Base-by-base conservation (phyloP, 64 coral and sea anemone species). In the Porites lutea region DNA sequence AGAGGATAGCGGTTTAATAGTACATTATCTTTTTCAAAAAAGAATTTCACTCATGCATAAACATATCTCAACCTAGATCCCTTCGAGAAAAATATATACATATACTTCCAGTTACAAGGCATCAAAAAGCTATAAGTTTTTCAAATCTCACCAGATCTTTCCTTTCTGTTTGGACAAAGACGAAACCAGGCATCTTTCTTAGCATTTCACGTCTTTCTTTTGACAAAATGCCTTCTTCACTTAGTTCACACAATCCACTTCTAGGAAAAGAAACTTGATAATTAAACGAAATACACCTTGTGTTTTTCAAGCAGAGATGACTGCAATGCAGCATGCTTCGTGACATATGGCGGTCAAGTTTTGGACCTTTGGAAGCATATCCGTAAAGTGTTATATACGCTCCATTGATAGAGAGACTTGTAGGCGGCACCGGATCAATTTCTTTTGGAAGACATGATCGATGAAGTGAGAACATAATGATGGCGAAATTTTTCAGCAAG, bases 111-210 rank as follows among this genome's bases (percentile, higher is more conserved):
- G 27, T 37, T 37, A 37, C 27, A 37, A 37, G 27, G 27, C 27
- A 37, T 37, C 27, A 37, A 37, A 37, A 37, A 37, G 27, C 27
- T 37, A 37, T 37, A 37, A 37, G 1, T 37, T 37, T 0, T 1
- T 37, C 27, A 12, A 15, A 7, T 3, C 78, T 81, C 46, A 81
- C 55, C 78, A 81, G 57, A 81, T 81, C 27, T 81, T 81, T 14
- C 37, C 78, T 63, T 3, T 62, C 58, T 81, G 58, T 81, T 81
- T 81, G 78, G 0, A 46, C 57, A 14, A 81, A 81, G 16, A 81
- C 13, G 37, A 45, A 61, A 81, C 78, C 57, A 62, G 57, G 58
- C 9, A 62, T 79, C 51, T 44, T 16, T n/a, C 62, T 12, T 20
- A 6, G 8, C 4, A 13, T 55, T 8, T 61, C 4, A 16, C 78